phyloP scores from a whole-genome alignment of 2,888 invertebrate species.

The Erannis defoliaria region DNA sequence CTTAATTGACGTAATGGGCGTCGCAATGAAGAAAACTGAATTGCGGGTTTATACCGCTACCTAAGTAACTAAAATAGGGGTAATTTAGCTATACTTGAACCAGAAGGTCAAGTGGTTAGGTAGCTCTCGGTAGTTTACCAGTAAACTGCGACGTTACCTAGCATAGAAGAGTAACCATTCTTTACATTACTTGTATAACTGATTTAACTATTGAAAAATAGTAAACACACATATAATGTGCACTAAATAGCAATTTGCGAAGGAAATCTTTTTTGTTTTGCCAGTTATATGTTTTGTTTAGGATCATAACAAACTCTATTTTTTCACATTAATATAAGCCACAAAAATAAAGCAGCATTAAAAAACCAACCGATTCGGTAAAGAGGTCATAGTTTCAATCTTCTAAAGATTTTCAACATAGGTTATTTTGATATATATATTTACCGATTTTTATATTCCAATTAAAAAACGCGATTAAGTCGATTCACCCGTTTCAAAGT shows the following conservation, averaged over 20 bases:
- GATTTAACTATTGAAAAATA: not conserved
- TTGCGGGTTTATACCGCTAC: too few relatives aligned
- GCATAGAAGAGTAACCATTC: not conserved
- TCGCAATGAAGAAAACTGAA: constrained; percentile 57
- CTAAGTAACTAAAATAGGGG: constrained; percentile 24
- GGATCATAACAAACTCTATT: too few relatives aligned
- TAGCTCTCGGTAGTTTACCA: constrained; percentile 1
- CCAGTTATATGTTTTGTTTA: too few relatives aligned
- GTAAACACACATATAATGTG: not conserved
- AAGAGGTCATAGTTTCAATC: too few relatives aligned
- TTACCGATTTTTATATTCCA: too few relatives aligned
- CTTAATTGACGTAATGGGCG: constrained; percentile 60
- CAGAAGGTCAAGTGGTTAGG: constrained; percentile 41
- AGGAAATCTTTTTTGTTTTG: not conserved
- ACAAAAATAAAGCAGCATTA: too few relatives aligned
- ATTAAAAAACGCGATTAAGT: too few relatives aligned
- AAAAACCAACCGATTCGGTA: too few relatives aligned
- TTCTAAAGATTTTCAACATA: too few relatives aligned
- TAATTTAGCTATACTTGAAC: constrained; percentile 50
- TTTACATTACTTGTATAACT: not conserved
- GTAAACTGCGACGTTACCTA: constrained; percentile 3
- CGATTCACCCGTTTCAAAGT: too few relatives aligned
- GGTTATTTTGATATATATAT: too few relatives aligned
- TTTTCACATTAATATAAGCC: too few relatives aligned
- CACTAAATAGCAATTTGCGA: not conserved